Evolutionary conservation across 1,140 invertebrate genomes (phyloP).

Genomic region (Zaprionus kolodkinae): DNA sequence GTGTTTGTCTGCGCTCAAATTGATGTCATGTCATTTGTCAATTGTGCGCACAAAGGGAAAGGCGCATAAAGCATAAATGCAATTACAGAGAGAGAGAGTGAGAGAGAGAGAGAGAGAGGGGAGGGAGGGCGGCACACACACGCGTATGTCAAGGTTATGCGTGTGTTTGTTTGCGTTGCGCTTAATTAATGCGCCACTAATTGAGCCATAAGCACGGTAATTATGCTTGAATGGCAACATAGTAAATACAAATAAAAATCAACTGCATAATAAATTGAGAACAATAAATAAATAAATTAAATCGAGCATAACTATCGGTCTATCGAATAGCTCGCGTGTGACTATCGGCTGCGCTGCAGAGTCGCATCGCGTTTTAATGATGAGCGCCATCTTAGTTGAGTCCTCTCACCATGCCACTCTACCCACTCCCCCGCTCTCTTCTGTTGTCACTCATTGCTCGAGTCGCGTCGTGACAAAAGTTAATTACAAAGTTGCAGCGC

Average conservation of each 20-base stretch:
- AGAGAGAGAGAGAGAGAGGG: no score
- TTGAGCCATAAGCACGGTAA: constrained; percentile 53
- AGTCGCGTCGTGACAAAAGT: constrained; percentile 75
- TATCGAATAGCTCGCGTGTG: neutral
- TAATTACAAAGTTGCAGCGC: constrained; percentile 79
- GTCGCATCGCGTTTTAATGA: constrained; percentile 26
- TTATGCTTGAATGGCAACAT: constrained; percentile 44
- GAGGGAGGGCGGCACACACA: neutral
- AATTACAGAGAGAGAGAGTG: constrained; percentile 24
- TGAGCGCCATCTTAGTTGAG: neutral
- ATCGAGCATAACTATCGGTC: neutral
- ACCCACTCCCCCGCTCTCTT: neutral
- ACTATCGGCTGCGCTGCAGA: neutral
- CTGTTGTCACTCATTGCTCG: constrained; percentile 11
- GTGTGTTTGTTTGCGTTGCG: constrained; percentile 16
- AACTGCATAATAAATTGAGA: constrained; percentile 2
- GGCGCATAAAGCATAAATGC: constrained; percentile 45
- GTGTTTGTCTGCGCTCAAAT: constrained; percentile 26
- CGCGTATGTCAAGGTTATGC: constrained; percentile 31
- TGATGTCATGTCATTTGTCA: constrained; percentile 54
- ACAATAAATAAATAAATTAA: constrained; percentile 8
- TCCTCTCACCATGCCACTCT: neutral
- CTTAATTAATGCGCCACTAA: constrained; percentile 55
- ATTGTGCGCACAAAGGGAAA: constrained; percentile 26
- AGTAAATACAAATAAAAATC: constrained; percentile 22